Evolutionary conservation across 2,888 invertebrate genomes (phyloP).

Genomic region (Elmis aenea): DNA sequence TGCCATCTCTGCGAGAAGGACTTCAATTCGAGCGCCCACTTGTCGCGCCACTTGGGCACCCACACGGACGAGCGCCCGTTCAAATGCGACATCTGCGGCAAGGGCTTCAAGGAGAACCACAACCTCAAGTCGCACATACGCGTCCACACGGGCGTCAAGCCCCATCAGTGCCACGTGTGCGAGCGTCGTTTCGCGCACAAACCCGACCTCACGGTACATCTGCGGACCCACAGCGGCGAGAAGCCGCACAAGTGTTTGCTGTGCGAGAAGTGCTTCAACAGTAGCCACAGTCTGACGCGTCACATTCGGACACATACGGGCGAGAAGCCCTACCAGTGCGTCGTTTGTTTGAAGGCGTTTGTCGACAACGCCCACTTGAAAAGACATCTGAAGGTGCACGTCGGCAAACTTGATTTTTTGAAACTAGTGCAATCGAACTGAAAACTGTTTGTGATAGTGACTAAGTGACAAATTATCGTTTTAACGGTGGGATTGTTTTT

Average conservation of each 20-base stretch:
- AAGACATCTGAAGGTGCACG: conserved; percentile 13
- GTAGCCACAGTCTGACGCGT: conserved; percentile 13
- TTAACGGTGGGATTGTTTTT: too few relatives aligned
- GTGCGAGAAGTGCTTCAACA: conserved; percentile 14
- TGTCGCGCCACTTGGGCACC: conserved; percentile 13
- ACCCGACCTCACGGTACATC: conserved; percentile 12
- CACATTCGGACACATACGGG: conserved; percentile 14
- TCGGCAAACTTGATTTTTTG: too few relatives aligned
- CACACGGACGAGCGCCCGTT: conserved; percentile 10
- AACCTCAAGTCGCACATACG: conserved; percentile 17
- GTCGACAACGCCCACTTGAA: conserved; percentile 12
- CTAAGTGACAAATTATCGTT: too few relatives aligned
- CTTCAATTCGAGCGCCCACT: conserved; percentile 16
- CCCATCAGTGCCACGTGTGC: conserved; percentile 14
- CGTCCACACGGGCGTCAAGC: conserved; percentile 16
- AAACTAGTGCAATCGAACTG: too few relatives aligned
- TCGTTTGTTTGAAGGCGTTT: conserved; percentile 9
- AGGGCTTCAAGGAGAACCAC: conserved; percentile 16
- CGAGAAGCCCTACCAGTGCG: conserved; percentile 13
- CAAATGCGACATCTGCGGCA: conserved; percentile 24
- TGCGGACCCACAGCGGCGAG: conserved; percentile 17
- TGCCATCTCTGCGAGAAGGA: conserved; percentile 17
- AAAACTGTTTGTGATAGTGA: too few relatives aligned
- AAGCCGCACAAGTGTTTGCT: conserved; percentile 14
- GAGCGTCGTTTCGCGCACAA: conserved; percentile 10